Percentiles rank a stretch among this genome's conserved stretches.
Evolutionary conservation across 2,888 invertebrate species (phyloP).

Genomic region (Panopea generosa): DNA sequence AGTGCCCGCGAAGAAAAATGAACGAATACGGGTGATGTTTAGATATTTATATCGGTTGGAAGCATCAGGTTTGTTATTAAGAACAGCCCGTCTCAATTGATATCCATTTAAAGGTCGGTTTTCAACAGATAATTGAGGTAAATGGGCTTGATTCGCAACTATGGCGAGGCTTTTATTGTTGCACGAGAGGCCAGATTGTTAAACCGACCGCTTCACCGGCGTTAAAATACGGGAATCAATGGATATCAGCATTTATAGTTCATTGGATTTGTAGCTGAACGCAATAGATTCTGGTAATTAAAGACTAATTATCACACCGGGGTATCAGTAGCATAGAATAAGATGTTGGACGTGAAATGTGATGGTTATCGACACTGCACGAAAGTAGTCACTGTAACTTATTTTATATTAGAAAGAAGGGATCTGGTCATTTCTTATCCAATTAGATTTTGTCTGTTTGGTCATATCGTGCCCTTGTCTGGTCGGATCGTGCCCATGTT

Average conservation of each 20-base stretch:
- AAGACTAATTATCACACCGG: not conserved
- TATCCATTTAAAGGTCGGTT: conserved; percentile 57
- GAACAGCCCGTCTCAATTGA: conserved; percentile 47
- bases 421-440: too few relatives aligned
- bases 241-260: conserved; percentile 11
- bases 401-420: too few relatives aligned
- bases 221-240: conserved; percentile 29
- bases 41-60: conserved; percentile 49
- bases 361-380: too few relatives aligned
- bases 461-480: too few relatives aligned
- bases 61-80: conserved; percentile 41
- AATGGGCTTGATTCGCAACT: conserved; percentile 54
- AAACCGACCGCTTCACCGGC: conserved; percentile 32
- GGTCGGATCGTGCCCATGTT: too few relatives aligned
- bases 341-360: too few relatives aligned
- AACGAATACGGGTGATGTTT: conserved; percentile 55
- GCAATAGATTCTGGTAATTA: conserved; percentile 28
- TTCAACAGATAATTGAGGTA: conserved; percentile 52
- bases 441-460: too few relatives aligned
- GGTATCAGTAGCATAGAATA: conserved; percentile 5
- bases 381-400: too few relatives aligned
- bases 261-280: conserved; percentile 22
- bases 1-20: conserved; percentile 49
- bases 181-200: conserved; percentile 44
- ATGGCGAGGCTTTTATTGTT: conserved; percentile 51